These are phyloP conservation scores for Verasper variegatus DNA, from an alignment of 2,113 vertebrate species.

Conservation along the genomic window DNA sequence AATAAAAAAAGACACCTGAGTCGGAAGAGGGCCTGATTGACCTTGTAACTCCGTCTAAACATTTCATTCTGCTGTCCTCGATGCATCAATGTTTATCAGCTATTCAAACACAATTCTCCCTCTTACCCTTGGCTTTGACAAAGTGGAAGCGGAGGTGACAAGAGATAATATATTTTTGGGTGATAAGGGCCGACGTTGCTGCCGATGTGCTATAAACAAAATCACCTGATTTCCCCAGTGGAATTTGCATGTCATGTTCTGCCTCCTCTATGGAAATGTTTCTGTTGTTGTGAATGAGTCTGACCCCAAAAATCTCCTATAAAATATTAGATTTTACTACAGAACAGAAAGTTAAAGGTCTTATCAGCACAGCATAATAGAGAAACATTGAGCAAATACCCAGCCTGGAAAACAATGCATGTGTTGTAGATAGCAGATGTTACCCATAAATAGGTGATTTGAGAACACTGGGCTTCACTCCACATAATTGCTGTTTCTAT, in stretches of 20 bases:
- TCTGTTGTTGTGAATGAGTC: too few relatives aligned
- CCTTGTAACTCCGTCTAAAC: background rate
- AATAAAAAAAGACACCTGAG: background rate
- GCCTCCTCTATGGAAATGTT: too few relatives aligned
- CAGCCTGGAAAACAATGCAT: background rate
- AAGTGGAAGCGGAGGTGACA: background rate
- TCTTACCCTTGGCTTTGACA: background rate
- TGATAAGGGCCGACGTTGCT: background rate
- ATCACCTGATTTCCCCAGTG: too few relatives aligned
- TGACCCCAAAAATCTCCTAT: too few relatives aligned
- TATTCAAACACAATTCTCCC: background rate
- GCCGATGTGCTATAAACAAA: too few relatives aligned
- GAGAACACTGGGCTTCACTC: background rate
- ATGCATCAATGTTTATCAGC: slow-evolving; percentile 11
- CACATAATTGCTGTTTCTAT: background rate
- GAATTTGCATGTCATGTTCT: too few relatives aligned
- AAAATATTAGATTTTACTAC: background rate
- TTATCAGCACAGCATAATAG: background rate
- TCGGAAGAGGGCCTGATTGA: background rate
- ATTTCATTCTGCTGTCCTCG: slow-evolving; percentile 19
- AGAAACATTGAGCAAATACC: background rate
- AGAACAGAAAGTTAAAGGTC: background rate
- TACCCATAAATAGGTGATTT: background rate
- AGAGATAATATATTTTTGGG: background rate
- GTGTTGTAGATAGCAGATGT: background rate